Percentiles rank a stretch among this genome's conserved stretches.
Evolutionary conservation across 2,888 invertebrate species (phyloP).

Genomic region (Protonemura montana): DNA sequence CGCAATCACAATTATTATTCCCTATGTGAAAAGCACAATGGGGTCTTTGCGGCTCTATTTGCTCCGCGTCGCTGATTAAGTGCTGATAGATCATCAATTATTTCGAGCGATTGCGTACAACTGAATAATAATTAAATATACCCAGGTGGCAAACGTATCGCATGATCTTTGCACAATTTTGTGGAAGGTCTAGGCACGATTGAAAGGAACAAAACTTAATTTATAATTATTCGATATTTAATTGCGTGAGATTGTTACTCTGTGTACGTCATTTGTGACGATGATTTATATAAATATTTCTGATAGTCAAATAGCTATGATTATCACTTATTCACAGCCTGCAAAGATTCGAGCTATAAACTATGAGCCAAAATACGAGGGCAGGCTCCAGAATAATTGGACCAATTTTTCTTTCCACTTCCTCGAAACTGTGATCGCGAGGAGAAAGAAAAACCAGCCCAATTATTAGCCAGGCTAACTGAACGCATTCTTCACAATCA

Average conservation of each 20-base stretch:
- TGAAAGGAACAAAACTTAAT: background rate
- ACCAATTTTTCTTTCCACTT: no score
- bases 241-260: background rate
- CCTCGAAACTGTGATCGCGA: background rate
- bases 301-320: slow-evolving; percentile 3
- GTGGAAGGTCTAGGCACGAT: background rate
- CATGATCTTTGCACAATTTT: background rate
- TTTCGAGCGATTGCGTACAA: background rate
- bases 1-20: background rate
- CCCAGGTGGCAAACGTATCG: background rate
- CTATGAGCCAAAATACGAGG: background rate
- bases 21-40: background rate
- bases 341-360: background rate
- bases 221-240: background rate
- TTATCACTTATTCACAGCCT: background rate
- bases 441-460: background rate
- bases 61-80: background rate
- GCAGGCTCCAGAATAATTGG: no score
- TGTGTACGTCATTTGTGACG: background rate
- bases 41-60: background rate
- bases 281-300: slow-evolving; percentile 2
- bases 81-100: slow-evolving; percentile 21
- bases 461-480: background rate
- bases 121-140: background rate
- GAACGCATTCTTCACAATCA: no score